phyloP scores from a whole-genome alignment of 2,888 invertebrate genomes.

The Dynastes hyllus region DNA sequence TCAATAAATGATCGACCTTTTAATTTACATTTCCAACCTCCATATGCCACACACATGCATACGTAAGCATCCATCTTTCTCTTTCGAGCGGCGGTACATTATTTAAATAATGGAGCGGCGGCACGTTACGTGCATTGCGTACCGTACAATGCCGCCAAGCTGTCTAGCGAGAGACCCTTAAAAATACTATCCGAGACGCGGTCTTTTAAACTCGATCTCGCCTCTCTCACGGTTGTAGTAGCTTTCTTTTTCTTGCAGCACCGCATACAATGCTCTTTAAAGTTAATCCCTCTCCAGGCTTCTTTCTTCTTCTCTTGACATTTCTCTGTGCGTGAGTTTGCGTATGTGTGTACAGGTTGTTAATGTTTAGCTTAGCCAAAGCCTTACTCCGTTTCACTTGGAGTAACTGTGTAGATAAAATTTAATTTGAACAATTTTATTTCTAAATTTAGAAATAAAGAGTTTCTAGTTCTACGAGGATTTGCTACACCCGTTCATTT shows the following conservation, averaged over 20 bases:
- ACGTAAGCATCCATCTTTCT: background rate
- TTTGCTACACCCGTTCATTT: too few relatives aligned
- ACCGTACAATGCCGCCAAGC: conserved; percentile 50
- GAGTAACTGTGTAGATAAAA: too few relatives aligned
- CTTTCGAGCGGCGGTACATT: conserved; percentile 14
- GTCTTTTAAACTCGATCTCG: conserved; percentile 4
- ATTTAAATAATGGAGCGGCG: conserved; percentile 49
- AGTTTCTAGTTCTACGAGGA: too few relatives aligned
- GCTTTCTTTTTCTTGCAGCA: background rate
- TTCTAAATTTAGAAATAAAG: too few relatives aligned
- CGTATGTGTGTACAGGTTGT: too few relatives aligned
- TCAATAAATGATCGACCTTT: conserved; percentile 52
- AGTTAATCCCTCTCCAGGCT: conserved; percentile 12
- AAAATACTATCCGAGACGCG: conserved; percentile 29
- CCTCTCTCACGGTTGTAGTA: background rate
- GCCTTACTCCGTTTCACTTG: too few relatives aligned
- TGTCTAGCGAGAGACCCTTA: conserved; percentile 49
- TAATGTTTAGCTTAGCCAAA: too few relatives aligned
- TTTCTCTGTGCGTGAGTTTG: background rate
- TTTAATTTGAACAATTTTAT: too few relatives aligned
- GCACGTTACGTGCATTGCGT: background rate
- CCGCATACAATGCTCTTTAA: background rate
- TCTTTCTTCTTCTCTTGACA: conserved; percentile 24
- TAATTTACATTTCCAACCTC: conserved; percentile 51
- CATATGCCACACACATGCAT: conserved; percentile 37